phyloP scores from a whole-genome alignment of 2,888 invertebrate species.

The Embidobia sp. region DNA sequence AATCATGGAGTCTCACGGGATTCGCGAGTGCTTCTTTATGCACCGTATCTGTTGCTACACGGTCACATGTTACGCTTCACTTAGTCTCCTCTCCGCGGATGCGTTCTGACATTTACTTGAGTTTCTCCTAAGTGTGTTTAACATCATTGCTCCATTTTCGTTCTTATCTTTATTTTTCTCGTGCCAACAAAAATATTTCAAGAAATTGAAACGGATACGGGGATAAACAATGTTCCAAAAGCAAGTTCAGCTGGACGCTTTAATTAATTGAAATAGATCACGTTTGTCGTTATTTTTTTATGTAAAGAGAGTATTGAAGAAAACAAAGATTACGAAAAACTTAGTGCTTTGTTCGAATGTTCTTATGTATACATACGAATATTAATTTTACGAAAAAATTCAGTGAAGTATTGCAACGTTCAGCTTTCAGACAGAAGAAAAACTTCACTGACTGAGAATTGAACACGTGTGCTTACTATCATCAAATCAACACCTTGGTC shows the following conservation, averaged over 20 bases:
- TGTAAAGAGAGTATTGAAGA: too few species aligned
- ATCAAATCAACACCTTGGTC: too few species aligned
- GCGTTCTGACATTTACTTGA: slow-evolving; percentile 33
- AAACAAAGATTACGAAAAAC: too few species aligned
- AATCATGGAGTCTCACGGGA: too few species aligned
- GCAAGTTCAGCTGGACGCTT: neutral
- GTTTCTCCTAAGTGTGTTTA: slow-evolving; percentile 37
- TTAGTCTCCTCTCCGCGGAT: slow-evolving; percentile 15
- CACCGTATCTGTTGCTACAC: slow-evolving; percentile 30
- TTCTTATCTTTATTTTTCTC: slow-evolving; percentile 29
- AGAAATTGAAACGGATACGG: slow-evolving; percentile 4
- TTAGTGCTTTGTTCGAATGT: too few species aligned
- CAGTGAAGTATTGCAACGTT: too few species aligned
- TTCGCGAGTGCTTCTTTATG: slow-evolving; percentile 6
- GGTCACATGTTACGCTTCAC: slow-evolving; percentile 41
- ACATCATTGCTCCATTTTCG: slow-evolving; percentile 29
- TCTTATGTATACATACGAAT: too few species aligned
- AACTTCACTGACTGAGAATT: too few species aligned
- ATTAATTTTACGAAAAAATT: too few species aligned
- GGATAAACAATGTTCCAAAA: slow-evolving; percentile 13
- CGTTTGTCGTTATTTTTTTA: too few species aligned
- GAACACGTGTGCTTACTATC: too few species aligned
- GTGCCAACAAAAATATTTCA: slow-evolving; percentile 16
- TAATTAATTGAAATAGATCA: slow-evolving; percentile 16
- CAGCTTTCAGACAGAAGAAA: too few species aligned